These are phyloP conservation scores for Geococcyx californianus DNA, from an alignment of 2,113 vertebrate genomes.

Conservation along the genomic window DNA sequence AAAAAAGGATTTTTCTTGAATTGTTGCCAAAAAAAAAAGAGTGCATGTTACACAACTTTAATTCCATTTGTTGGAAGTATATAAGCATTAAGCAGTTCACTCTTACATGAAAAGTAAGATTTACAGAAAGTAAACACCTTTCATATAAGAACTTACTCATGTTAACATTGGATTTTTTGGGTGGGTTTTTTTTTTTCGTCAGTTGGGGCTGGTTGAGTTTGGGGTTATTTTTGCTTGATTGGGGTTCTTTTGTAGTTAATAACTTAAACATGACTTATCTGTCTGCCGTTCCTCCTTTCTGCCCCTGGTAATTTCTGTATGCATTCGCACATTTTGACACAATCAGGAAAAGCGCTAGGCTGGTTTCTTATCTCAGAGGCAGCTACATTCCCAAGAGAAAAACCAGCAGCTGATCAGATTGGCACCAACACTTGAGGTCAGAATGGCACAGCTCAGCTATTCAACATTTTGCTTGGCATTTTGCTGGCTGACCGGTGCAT, in stretches of 20 bases:
- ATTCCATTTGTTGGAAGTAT: not conserved
- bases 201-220: too few species aligned
- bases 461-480: not conserved
- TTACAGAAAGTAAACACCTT: not conserved
- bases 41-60: not conserved
- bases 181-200: rapidly evolving
- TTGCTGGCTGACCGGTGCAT: not conserved
- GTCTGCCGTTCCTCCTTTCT: not conserved
- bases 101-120: not conserved
- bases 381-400: not conserved
- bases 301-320: not conserved
- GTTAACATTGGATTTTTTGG: not conserved
- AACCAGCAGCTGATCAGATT: not conserved
- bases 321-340: not conserved
- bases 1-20: not conserved
- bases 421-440: not conserved
- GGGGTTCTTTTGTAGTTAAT: not conserved
- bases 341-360: not conserved
- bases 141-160: not conserved
- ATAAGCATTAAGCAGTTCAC: not conserved
- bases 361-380: not conserved
- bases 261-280: not conserved
- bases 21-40: not conserved
- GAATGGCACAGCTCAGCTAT: not conserved
- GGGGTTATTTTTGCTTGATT: not conserved